These are phyloP conservation scores for Chloroceryle inda DNA, from an alignment of 2,797 vertebrate genomes.

Conservation along the genomic window DNA sequence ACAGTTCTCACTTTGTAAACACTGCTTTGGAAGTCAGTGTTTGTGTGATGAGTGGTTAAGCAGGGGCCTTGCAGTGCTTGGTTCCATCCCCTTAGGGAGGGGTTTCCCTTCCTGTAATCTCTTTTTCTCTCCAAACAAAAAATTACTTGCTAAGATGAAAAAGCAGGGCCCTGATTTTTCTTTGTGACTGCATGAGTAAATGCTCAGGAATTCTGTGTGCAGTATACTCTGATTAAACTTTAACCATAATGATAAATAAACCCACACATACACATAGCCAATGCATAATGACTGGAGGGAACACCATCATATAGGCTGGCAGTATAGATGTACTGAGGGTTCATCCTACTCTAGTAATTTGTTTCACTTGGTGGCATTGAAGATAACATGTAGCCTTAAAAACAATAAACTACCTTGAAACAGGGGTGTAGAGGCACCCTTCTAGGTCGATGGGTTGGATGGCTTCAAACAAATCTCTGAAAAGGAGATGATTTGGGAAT, in stretches of 20 bases:
- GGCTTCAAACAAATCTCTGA: background rate
- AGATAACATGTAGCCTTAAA: background rate
- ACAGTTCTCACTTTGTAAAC: background rate
- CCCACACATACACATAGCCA: background rate
- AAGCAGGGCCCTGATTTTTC: background rate
- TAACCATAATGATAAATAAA: background rate
- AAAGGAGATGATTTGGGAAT: background rate
- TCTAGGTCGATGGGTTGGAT: background rate
- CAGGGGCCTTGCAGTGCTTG: background rate
- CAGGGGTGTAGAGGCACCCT: background rate
- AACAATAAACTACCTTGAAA: background rate
- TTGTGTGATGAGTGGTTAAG: background rate
- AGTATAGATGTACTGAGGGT: background rate
- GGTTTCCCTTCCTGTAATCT: background rate
- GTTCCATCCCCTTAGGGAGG: background rate
- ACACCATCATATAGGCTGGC: rapidly evolving
- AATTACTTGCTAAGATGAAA: background rate
- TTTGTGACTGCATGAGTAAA: background rate
- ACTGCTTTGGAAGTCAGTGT: background rate
- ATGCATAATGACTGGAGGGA: background rate
- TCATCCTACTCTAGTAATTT: background rate
- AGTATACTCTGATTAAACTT: background rate
- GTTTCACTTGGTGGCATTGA: background rate
- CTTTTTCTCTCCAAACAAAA: background rate
- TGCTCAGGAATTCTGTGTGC: background rate